Conservation (phyloP, 2,888 invertebrate genomes). For the Agrenia bidenticulata region DNA sequence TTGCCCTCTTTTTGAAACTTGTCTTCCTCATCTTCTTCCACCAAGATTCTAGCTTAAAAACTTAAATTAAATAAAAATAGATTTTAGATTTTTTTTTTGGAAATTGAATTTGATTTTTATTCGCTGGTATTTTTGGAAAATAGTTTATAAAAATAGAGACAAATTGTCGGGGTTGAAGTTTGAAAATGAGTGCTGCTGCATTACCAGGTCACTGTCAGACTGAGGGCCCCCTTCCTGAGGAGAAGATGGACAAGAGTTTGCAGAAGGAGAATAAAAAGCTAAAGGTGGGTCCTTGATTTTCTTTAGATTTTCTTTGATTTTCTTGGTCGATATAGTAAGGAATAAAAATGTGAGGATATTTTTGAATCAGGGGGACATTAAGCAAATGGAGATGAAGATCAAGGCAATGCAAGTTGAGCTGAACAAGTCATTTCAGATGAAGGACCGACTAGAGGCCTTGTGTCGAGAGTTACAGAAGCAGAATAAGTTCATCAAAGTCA, state of each 20-base stretch:
- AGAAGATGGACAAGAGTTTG: slow-evolving; percentile 44
- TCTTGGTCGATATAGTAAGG: not conserved
- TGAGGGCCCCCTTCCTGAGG: slow-evolving; percentile 6
- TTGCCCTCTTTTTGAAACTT: too few relatives aligned
- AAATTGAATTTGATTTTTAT: too few relatives aligned
- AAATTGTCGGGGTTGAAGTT: too few relatives aligned
- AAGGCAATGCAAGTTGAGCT: slow-evolving; percentile 46
- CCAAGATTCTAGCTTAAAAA: too few relatives aligned
- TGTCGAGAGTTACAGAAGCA: slow-evolving; percentile 53
- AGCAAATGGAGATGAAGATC: slow-evolving; percentile 48
- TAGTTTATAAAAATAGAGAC: too few relatives aligned
- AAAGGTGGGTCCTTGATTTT: slow-evolving; percentile 25
- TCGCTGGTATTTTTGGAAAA: too few relatives aligned
- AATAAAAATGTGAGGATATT: not conserved
- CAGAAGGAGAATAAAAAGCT: slow-evolving; percentile 51
- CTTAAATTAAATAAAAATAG: too few relatives aligned
- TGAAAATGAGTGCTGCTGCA: slow-evolving; percentile 29
- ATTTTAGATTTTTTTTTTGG: too few relatives aligned
- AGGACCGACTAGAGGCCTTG: slow-evolving; percentile 49
- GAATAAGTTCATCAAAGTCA: slow-evolving; percentile 51
- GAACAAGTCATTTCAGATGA: slow-evolving; percentile 46
- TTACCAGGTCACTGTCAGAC: slow-evolving; percentile 1
- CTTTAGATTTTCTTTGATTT: not conserved
- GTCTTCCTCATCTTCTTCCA: too few relatives aligned
- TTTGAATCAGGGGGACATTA: slow-evolving; percentile 43